Conservation (phyloP, 2,797 vertebrate species). For the Sebastiscus albofasciatus region DNA sequence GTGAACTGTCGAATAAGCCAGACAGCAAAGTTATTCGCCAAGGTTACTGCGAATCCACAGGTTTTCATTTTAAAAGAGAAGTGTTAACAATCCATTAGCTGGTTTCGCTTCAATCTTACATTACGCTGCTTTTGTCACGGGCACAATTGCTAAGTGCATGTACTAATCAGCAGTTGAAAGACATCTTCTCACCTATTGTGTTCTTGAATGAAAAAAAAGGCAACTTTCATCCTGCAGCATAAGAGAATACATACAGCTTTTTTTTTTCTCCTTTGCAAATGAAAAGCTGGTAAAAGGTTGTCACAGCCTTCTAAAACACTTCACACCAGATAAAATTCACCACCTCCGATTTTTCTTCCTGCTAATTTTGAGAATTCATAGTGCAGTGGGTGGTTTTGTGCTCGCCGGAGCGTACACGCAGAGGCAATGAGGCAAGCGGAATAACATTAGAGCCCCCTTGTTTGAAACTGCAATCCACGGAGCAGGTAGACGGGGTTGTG, state of each 20-base stretch:
- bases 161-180: background rate
- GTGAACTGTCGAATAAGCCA: conserved; percentile 29
- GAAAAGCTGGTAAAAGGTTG: conserved; percentile 7
- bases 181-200: background rate
- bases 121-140: background rate
- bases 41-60: conserved; percentile 15
- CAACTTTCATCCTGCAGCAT: background rate
- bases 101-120: background rate
- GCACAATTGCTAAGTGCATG: background rate
- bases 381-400: conserved; percentile 65
- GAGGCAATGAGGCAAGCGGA: conserved; percentile 73
- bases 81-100: background rate
- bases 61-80: conserved; percentile 10
- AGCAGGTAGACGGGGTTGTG: conserved; percentile 46
- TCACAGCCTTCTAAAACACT: conserved; percentile 10
- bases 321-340: conserved; percentile 1
- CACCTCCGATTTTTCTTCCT: conserved; percentile 5
- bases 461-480: conserved; percentile 53
- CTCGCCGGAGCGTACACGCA: conserved; percentile 59
- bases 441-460: conserved; percentile 69
- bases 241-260: background rate
- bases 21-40: background rate
- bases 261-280: background rate
- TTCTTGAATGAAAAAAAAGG: background rate
- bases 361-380: conserved; percentile 58